These are phyloP conservation scores for Lepisosteus oculatus DNA, from an alignment of 2,113 vertebrate species.

Conservation along the genomic window DNA sequence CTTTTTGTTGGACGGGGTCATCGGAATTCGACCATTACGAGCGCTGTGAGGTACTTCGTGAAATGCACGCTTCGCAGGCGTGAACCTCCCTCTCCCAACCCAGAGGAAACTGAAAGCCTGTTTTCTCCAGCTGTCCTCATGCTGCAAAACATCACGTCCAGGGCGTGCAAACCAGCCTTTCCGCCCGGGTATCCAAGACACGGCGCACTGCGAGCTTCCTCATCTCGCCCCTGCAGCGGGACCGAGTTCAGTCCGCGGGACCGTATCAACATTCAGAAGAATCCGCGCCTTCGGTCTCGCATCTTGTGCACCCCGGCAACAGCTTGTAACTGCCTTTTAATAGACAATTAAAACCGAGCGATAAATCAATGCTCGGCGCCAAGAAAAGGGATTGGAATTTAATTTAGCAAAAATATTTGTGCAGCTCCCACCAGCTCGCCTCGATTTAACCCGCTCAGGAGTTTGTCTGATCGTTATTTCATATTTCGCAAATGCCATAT, in stretches of 20 bases:
- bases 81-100: not conserved
- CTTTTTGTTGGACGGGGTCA: too few relatives aligned
- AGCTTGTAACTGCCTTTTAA: conserved; percentile 76
- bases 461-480: too few relatives aligned
- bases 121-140: too few relatives aligned
- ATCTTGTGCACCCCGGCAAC: conserved; percentile 50
- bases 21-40: too few relatives aligned
- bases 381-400: conserved; percentile 58
- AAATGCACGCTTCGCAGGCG: not conserved
- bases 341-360: conserved; percentile 68
- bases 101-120: too few relatives aligned
- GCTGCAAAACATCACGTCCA: too few relatives aligned
- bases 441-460: conserved; percentile 51
- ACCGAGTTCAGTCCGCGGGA: not conserved
- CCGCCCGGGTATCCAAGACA: too few relatives aligned
- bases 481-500: too few relatives aligned
- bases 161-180: too few relatives aligned
- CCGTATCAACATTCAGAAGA: conserved; percentile 47
- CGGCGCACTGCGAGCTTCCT: too few relatives aligned
- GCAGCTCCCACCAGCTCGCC: conserved; percentile 50
- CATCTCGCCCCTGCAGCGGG: too few relatives aligned
- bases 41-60: not conserved
- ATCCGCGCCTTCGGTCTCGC: conserved; percentile 24
- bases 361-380: conserved; percentile 63
- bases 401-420: conserved; percentile 49